Conservation (phyloP, 2,888 invertebrate genomes). For the Caenorhabditis drosophilae region DNA sequence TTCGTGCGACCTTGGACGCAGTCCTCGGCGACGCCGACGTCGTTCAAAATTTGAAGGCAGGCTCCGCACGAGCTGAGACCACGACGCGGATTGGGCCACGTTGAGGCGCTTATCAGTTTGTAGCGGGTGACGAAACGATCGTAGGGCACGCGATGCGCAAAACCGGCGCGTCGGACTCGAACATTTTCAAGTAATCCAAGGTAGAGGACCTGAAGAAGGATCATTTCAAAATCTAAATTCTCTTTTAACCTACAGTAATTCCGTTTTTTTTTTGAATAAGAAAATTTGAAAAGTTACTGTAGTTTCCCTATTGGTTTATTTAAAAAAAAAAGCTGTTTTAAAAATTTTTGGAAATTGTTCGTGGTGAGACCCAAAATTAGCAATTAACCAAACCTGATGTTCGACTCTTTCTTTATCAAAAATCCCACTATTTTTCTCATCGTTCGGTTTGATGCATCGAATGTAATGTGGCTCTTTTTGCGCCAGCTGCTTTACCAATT, state of each 20-base stretch:
- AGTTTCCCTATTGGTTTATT: too few relatives aligned
- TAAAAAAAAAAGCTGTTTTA: too few relatives aligned
- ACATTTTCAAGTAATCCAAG: conserved; percentile 93
- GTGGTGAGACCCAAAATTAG: too few relatives aligned
- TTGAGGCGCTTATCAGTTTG: conserved; percentile 92
- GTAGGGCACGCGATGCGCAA: conserved; percentile 92
- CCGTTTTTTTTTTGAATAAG: too few relatives aligned
- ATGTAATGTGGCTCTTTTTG: conserved; percentile 83
- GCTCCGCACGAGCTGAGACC: conserved; percentile 73
- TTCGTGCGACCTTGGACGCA: conserved; percentile 94
- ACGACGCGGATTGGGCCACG: conserved; percentile 93
- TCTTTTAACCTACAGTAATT: neutral
- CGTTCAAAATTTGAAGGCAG: conserved; percentile 76
- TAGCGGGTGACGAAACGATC: conserved; percentile 88
- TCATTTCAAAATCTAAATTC: neutral
- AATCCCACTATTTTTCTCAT: conserved; percentile 83
- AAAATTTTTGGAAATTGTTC: too few relatives aligned
- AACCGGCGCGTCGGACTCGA: conserved; percentile 91
- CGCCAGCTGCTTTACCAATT: conserved; percentile 84
- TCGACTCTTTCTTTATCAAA: conserved; percentile 82
- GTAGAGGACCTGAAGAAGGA: conserved; percentile 74
- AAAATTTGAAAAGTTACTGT: too few relatives aligned
- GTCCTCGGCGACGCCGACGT: conserved; percentile 80
- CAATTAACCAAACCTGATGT: conserved; percentile 71
- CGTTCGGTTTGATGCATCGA: conserved; percentile 95